Conservation (phyloP, 2,888 invertebrate species). For the Trichopria drosophilae region DNA sequence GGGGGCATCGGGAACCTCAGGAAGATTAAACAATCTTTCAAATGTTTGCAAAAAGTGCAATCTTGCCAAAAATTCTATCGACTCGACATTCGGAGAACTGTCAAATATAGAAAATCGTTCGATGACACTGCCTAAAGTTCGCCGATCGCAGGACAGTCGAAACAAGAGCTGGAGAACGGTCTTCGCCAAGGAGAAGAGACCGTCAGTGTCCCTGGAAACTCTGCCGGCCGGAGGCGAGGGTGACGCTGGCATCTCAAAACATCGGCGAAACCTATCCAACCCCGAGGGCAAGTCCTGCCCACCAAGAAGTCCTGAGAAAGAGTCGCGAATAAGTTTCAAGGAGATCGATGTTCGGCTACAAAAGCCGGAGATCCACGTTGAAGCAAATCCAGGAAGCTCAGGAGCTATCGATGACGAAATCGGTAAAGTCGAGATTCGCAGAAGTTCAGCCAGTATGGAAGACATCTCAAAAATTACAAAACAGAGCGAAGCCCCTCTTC, state of each 20-base stretch:
- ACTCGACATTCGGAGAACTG: slow-evolving; percentile 36
- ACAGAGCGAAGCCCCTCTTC: slow-evolving; percentile 44
- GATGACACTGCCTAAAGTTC: slow-evolving; percentile 54
- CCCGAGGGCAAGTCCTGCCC: slow-evolving; percentile 46
- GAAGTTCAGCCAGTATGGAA: slow-evolving; percentile 57
- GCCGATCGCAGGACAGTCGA: slow-evolving; percentile 50
- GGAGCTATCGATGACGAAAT: slow-evolving; percentile 40
- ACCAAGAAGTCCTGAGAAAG: slow-evolving; percentile 26
- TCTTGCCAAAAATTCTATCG: slow-evolving; percentile 39
- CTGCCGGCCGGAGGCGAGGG: slow-evolving; percentile 39
- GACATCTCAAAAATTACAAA: slow-evolving; percentile 56
- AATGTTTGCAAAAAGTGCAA: slow-evolving; percentile 51
- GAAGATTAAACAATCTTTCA: slow-evolving; percentile 25
- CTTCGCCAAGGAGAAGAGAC: slow-evolving; percentile 54
- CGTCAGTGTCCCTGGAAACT: slow-evolving; percentile 52
- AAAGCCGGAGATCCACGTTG: slow-evolving; percentile 49
- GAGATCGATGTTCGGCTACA: slow-evolving; percentile 47
- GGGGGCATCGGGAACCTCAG: slow-evolving; percentile 19
- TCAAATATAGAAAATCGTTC: slow-evolving; percentile 49
- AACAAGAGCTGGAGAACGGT: slow-evolving; percentile 54
- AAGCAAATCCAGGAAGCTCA: slow-evolving; percentile 42
- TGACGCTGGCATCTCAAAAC: slow-evolving; percentile 39
- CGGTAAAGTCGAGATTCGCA: slow-evolving; percentile 52
- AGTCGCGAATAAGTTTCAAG: slow-evolving; percentile 37
- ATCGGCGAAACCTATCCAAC: slow-evolving; percentile 51